Evolutionary conservation across 2,888 invertebrate species (phyloP), one percentile per base, ranked within the genome.

Genomic region (Rambutsinella grinnellia): DNA sequence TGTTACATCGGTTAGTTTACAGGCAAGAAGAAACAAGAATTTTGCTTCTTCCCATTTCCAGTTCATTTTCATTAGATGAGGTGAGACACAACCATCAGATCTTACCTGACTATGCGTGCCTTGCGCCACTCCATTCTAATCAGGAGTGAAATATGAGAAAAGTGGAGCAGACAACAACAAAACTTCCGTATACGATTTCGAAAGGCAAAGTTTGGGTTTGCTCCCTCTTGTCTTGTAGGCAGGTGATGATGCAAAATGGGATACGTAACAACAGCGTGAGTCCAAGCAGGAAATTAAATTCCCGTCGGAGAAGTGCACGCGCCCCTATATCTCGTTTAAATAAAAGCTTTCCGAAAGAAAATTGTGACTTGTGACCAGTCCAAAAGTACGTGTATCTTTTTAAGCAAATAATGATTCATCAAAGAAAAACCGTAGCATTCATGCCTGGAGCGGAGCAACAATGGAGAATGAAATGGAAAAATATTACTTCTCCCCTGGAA

Each of bases 101-200:
- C n/a, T n/a, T n/a, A n/a, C n/a, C n/a, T n/a, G n/a, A n/a, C n/a
- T n/a, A n/a, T n/a, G n/a, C n/a, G n/a, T n/a, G n/a, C n/a, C n/a
- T n/a, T n/a, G n/a, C n/a, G n/a, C n/a, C n/a, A n/a, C n/a, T 70
- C 47, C 47, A 70, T 70, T 70, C 56, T 70, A 70, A 70, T 70
- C 70, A 70, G 62, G n/a, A 70, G 58, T 70, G 70, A 70, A 70
- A 70, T 70, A 70, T 70, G 70, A 56, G 70, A 28, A 53, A 44
- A 23, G 13, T 54, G 54, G 10, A 36, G 24, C 17, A 49, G 47
- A 62, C 46, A 54, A 62, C 13, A 26, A 46, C 51, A n/a, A n/a
- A 24, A n/a, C 47, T 24, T 24, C 10, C n/a, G n/a, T n/a, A n/a
- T n/a, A n/a, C n/a, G n/a, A n/a, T n/a, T n/a, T n/a, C n/a, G n/a